phyloP scores from a whole-genome alignment of 1,140 invertebrate species.

The Pachyrhynchus sulphureomaculatus region DNA sequence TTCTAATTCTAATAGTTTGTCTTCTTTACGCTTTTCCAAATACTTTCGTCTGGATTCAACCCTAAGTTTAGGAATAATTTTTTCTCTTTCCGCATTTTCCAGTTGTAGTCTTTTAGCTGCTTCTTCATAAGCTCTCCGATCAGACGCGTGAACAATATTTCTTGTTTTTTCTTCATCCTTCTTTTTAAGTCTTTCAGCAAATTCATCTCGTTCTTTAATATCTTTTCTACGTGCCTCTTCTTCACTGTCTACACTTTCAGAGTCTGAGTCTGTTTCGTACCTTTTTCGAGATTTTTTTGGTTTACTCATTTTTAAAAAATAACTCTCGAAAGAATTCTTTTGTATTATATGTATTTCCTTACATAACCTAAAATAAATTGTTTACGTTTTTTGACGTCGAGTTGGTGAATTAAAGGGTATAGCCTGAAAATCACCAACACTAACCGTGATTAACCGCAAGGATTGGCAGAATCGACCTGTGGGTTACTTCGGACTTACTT shows the following conservation, averaged over 20 bases:
- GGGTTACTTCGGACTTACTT: no score
- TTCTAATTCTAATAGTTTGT: conserved; percentile 95
- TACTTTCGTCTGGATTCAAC: conserved; percentile 92
- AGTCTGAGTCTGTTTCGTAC: conserved; percentile 54
- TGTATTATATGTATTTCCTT: no score
- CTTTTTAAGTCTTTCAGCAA: conserved; percentile 82
- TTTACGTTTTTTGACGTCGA: no score
- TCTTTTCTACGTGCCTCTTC: conserved; percentile 69
- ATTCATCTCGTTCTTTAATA: conserved; percentile 91
- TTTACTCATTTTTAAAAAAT: conserved; percentile 53
- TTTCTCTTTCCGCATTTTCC: conserved; percentile 80
- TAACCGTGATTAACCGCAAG: no score
- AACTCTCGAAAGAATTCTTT: no score
- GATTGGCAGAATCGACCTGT: no score
- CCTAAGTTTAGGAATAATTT: conserved; percentile 83
- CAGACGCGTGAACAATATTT: conserved; percentile 73
- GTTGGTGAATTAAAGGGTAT: no score
- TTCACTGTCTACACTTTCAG: conserved; percentile 56
- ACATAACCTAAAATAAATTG: no score
- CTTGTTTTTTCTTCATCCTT: conserved; percentile 89
- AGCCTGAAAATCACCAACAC: no score
- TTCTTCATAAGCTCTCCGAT: conserved; percentile 83
- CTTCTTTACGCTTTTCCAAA: conserved; percentile 91
- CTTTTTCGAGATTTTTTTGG: conserved; percentile 52
- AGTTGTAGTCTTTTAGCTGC: conserved; percentile 89